These are phyloP conservation scores for Dicaeum eximium DNA, from an alignment of 2,113 vertebrate species.

Conservation along the genomic window DNA sequence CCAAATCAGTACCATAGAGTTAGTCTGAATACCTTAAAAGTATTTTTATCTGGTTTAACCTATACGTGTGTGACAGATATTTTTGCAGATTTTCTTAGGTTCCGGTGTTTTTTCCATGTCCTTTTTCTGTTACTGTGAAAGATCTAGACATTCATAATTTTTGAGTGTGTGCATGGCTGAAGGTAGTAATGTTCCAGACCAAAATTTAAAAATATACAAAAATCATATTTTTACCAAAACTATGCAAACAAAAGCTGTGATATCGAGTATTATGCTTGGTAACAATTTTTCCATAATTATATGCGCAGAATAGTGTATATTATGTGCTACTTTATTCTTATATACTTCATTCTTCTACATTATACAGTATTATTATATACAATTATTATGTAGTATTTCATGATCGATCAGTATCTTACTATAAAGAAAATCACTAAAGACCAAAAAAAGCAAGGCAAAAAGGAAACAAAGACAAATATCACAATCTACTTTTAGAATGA, in stretches of 20 bases:
- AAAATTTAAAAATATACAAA: not conserved
- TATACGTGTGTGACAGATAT: not conserved
- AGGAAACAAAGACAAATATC: not conserved
- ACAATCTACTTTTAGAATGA: not conserved
- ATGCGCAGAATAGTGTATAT: not conserved
- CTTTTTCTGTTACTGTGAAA: not conserved
- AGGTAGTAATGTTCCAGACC: not conserved
- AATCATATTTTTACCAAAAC: not conserved
- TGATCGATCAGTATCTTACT: not conserved
- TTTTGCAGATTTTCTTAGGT: not conserved
- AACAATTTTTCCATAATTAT: not conserved
- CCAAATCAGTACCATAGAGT: not conserved
- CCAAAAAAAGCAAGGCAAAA: not conserved
- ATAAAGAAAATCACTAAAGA: not conserved
- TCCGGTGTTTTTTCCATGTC: not conserved
- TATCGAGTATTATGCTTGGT: not conserved
- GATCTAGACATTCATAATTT: not conserved
- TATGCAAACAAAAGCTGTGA: not conserved
- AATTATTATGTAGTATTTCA: not conserved
- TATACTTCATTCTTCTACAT: not conserved
- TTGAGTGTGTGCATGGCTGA: not conserved
- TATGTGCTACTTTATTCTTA: not conserved
- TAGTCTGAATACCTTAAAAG: not conserved
- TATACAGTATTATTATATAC: not conserved
- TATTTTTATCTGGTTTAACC: not conserved